Conservation (phyloP, 2,113 vertebrate species). For the Trogon melanurus region DNA sequence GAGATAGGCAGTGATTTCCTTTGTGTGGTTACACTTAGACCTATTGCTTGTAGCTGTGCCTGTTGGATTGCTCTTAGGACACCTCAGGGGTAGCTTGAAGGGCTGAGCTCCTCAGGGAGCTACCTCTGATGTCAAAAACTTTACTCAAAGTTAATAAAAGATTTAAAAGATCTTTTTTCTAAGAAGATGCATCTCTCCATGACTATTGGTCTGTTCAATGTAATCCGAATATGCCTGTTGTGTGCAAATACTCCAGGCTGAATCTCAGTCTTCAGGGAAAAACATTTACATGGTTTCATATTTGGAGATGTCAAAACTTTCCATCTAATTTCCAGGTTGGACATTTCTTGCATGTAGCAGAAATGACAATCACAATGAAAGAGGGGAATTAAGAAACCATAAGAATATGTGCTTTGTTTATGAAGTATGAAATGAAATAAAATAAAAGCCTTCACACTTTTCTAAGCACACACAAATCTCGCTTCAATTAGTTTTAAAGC, state of each 20-base stretch:
- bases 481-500: constrained; percentile 38
- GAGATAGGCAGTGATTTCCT: neutral
- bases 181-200: neutral
- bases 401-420: neutral
- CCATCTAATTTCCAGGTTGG: neutral
- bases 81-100: neutral
- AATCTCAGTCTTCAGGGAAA: neutral
- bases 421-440: neutral
- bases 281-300: neutral
- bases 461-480: constrained; percentile 8
- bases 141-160: neutral
- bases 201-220: neutral
- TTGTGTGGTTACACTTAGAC: neutral
- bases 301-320: neutral
- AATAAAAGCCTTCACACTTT: neutral
- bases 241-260: neutral
- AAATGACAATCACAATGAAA: neutral
- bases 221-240: neutral
- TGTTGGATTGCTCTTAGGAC: neutral
- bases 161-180: neutral
- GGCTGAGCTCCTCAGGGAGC: neutral
- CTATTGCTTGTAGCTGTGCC: neutral
- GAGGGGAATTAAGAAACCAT: neutral
- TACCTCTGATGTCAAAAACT: neutral
- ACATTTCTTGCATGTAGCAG: neutral